phyloP scores from a whole-genome alignment of 2,888 invertebrate genomes.

The Drosophila pseudotalamancana region DNA sequence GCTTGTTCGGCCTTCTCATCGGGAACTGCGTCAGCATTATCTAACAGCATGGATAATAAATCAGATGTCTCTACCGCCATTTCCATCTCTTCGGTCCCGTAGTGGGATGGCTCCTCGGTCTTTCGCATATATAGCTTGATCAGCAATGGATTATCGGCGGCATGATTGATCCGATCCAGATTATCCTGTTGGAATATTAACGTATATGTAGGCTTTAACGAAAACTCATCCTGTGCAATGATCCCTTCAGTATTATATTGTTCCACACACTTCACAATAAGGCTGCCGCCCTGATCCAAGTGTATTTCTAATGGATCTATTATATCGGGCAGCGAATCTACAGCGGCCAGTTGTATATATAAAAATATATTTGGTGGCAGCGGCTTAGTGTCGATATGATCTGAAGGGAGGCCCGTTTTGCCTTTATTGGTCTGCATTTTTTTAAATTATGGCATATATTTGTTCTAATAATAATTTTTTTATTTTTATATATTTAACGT shows the following conservation, averaged over 20 bases:
- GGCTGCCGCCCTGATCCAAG: constrained; percentile 55
- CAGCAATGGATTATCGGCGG: constrained; percentile 69
- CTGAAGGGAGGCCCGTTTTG: not conserved
- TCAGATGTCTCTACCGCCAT: constrained; percentile 1
- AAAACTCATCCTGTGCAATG: constrained; percentile 57
- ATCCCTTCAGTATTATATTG: constrained; percentile 62
- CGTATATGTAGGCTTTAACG: constrained; percentile 66
- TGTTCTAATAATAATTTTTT: not conserved
- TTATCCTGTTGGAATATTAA: constrained; percentile 75
- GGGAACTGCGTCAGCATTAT: not conserved
- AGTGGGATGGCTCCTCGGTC: not conserved
- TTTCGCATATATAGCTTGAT: constrained; percentile 65
- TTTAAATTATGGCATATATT: not conserved
- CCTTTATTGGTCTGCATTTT: constrained; percentile 40
- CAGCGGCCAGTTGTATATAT: constrained; percentile 63
- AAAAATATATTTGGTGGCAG: constrained; percentile 70
- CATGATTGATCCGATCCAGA: constrained; percentile 68
- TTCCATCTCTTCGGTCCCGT: constrained; percentile 6
- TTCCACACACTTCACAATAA: constrained; percentile 64
- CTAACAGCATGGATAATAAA: not conserved
- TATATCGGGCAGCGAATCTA: constrained; percentile 30
- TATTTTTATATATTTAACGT: constrained; percentile 19
- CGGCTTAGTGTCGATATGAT: not conserved
- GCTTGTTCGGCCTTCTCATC: not conserved
- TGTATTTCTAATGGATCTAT: constrained; percentile 59